These are phyloP conservation scores for Diaperis boleti DNA, from an alignment of 2,888 invertebrate genomes.

Conservation along the genomic window DNA sequence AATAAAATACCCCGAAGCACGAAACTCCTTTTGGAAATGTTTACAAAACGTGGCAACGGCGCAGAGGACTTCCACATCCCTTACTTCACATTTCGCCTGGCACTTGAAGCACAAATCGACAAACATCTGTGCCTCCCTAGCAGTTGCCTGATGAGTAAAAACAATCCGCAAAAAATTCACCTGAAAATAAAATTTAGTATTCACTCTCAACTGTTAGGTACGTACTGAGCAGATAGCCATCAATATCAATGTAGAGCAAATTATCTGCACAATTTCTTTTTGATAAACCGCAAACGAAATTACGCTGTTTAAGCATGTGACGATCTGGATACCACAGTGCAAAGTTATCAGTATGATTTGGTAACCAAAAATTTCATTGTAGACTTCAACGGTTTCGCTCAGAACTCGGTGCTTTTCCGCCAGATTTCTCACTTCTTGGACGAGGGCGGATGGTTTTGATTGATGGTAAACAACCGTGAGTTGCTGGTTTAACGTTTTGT, in stretches of 20 bases:
- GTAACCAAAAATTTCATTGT: not conserved
- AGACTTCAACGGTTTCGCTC: not conserved
- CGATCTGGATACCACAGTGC: not conserved
- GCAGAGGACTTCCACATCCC: not conserved
- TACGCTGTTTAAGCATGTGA: not conserved
- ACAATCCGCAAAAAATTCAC: not conserved
- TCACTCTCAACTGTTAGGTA: not conserved
- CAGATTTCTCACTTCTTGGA: not conserved
- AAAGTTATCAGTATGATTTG: not conserved
- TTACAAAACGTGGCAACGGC: not conserved
- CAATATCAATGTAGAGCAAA: not conserved
- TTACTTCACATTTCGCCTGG: not conserved
- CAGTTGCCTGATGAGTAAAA: not conserved
- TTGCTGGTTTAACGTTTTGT: not conserved
- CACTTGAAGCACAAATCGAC: not conserved
- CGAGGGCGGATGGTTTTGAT: not conserved
- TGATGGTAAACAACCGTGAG: not conserved
- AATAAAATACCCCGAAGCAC: not conserved
- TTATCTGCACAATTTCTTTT: not conserved
- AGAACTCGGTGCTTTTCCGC: not conserved
- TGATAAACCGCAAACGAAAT: not conserved
- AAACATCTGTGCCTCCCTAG: not conserved
- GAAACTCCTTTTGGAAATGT: not conserved
- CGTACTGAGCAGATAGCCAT: not conserved
- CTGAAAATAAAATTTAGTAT: not conserved